Percentiles rank a stretch among this genome's conserved stretches.
phyloP scores from a whole-genome alignment of 2,888 invertebrate species.

The Tolmerus cingulatus region DNA sequence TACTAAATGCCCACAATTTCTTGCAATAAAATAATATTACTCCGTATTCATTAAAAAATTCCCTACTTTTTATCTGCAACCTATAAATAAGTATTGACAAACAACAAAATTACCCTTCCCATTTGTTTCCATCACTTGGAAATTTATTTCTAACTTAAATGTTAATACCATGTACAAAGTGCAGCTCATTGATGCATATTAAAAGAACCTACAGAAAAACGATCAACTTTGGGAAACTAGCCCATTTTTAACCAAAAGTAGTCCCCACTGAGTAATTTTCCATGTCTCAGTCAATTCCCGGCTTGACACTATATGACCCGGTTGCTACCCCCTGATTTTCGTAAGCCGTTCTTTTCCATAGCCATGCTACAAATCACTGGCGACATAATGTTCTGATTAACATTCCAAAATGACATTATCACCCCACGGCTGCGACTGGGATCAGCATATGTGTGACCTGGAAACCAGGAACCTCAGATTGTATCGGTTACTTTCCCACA shows the following conservation, averaged over 20 bases:
- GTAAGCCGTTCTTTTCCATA: background rate
- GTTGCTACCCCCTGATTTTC: background rate
- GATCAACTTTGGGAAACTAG: background rate
- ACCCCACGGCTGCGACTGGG: background rate
- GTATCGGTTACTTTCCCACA: constrained; percentile 32
- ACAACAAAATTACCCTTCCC: background rate
- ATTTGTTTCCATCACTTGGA: background rate
- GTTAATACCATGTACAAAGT: background rate
- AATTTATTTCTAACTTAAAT: background rate
- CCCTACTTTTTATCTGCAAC: background rate
- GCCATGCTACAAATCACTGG: constrained; percentile 8
- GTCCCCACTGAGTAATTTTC: constrained; percentile 23
- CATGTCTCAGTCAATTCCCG: background rate
- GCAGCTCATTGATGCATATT: background rate
- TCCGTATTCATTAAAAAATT: background rate
- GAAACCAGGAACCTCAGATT: background rate
- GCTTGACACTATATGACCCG: background rate
- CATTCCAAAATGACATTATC: constrained; percentile 18
- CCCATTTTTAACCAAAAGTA: background rate
- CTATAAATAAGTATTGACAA: background rate
- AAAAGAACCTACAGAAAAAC: background rate
- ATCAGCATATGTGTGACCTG: constrained; percentile 25
- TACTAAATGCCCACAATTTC: background rate
- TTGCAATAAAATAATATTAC: background rate
- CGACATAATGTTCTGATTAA: constrained; percentile 39